These are phyloP conservation scores for Trachops cirrhosus DNA, from an alignment of 2,797 vertebrate genomes.

Conservation along the genomic window DNA sequence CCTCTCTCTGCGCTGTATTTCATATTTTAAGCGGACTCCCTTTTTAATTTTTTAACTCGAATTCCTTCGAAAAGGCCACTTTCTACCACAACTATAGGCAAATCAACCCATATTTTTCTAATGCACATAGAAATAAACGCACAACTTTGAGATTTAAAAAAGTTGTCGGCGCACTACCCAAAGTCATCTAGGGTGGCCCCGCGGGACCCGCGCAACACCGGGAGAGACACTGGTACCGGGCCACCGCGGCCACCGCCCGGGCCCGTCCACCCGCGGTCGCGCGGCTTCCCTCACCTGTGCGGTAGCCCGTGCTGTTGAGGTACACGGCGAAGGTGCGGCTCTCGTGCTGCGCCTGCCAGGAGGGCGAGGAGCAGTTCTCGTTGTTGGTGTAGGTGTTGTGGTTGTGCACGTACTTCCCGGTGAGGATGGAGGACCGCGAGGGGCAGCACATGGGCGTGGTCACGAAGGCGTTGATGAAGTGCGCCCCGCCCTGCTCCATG, in stretches of 20 bases:
- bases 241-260: fast-evolving
- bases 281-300: constrained; percentile 87
- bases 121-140: fast-evolving
- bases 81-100: background rate
- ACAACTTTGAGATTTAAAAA: fast-evolving
- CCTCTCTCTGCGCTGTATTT: background rate
- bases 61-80: background rate
- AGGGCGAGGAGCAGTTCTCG: constrained; percentile 96
- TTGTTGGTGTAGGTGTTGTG: constrained; percentile 99
- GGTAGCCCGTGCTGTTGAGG: constrained; percentile 96
- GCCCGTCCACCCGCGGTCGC: background rate
- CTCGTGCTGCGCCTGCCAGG: constrained; percentile 97
- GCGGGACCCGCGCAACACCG: fast-evolving
- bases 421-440: constrained; percentile 96
- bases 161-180: fast-evolving
- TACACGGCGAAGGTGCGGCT: constrained; percentile 92
- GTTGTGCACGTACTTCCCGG: constrained; percentile 97
- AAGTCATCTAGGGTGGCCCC: fast-evolving
- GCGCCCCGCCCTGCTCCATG: constrained; percentile 92
- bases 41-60: background rate
- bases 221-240: background rate
- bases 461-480: constrained; percentile 97
- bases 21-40: background rate
- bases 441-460: constrained; percentile 99
- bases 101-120: background rate